Conservation (phyloP, 2,888 invertebrate species). For the Smittia aterrima region DNA sequence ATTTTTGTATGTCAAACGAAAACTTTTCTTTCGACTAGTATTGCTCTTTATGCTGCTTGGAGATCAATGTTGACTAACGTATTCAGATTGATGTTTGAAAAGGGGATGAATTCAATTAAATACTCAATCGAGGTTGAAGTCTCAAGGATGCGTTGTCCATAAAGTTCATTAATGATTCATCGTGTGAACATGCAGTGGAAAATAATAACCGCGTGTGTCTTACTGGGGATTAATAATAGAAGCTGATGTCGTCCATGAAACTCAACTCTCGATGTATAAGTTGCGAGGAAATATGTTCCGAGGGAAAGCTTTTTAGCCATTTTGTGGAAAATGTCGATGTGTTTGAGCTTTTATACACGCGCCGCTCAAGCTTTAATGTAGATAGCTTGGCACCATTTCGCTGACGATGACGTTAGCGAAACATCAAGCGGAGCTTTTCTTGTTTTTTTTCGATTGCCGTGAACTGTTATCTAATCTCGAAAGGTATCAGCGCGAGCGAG, state of each 20-base stretch:
- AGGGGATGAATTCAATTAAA: too few species aligned
- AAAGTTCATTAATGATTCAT: neutral
- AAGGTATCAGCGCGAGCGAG: neutral
- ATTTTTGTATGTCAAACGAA: constrained; percentile 36
- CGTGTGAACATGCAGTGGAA: neutral
- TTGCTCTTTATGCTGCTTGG: neutral
- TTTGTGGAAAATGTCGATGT: constrained; percentile 5
- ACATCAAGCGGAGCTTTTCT: neutral
- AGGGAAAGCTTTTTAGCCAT: constrained; percentile 19
- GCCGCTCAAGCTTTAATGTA: constrained; percentile 2
- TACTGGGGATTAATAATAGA: constrained; percentile 39
- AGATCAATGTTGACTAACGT: neutral
- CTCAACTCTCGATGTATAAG: neutral
- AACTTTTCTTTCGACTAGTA: constrained; percentile 12
- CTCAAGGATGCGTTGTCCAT: neutral
- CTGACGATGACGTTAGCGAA: neutral
- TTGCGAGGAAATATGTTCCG: neutral
- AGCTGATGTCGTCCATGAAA: constrained; percentile 19
- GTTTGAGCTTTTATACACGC: neutral
- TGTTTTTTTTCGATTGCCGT: neutral
- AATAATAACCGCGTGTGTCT: neutral
- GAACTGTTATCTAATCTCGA: constrained; percentile 25
- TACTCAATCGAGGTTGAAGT: neutral
- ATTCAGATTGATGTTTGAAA: neutral
- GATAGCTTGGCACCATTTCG: neutral